Conservation (phyloP, 2,113 vertebrate genomes). For the Leptobrachium leishanense region DNA sequence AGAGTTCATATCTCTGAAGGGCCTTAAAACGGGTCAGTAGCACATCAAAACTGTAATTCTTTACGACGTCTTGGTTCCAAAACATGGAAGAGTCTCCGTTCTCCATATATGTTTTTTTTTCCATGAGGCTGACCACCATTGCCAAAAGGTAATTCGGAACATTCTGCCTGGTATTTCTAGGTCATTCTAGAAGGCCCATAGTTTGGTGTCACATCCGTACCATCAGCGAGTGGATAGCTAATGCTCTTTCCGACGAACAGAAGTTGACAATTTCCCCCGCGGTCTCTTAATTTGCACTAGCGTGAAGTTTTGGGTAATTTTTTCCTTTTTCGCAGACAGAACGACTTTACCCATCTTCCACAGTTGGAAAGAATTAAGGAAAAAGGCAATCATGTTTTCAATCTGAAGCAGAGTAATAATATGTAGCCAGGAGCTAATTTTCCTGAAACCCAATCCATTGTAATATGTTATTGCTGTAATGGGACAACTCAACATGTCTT, state of each 20-base stretch:
- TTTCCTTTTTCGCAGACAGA: constrained; percentile 66
- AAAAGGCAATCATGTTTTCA: constrained; percentile 68
- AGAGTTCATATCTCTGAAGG: background rate
- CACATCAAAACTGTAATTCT: background rate
- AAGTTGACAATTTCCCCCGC: background rate
- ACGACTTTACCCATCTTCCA: constrained; percentile 51
- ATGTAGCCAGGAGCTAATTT: constrained; percentile 79
- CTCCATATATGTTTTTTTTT: background rate
- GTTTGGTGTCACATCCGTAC: too few species aligned
- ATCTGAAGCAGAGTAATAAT: constrained; percentile 77
- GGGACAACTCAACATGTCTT: constrained; percentile 69
- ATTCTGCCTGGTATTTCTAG: too few species aligned
- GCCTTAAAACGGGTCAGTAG: background rate
- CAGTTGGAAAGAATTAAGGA: constrained; percentile 49
- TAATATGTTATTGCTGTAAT: constrained; percentile 74
- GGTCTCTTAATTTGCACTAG: background rate
- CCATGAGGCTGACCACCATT: background rate
- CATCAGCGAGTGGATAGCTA: too few species aligned
- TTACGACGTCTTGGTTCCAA: too few species aligned
- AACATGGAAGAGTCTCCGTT: background rate
- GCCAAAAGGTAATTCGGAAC: background rate
- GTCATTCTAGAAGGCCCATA: too few species aligned
- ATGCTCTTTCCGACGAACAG: background rate
- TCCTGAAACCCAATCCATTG: constrained; percentile 77
- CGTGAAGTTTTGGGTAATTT: background rate